Base-by-base conservation (phyloP, 2,888 invertebrate genomes). In the Pogonocherus hispidulus region DNA sequence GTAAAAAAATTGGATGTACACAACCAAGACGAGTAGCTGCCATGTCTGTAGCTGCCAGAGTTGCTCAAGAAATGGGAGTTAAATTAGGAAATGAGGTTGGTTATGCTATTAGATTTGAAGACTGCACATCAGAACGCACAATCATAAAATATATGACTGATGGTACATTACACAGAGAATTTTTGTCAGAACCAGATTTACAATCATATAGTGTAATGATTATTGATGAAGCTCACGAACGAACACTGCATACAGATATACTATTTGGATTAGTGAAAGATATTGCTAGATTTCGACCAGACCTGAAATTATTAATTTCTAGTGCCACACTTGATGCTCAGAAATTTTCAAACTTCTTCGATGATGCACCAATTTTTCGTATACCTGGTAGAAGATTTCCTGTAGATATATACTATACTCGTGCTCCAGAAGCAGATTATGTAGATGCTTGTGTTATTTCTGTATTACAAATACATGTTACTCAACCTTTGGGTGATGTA, bases 121-220 rank as follows among this genome's bases (percentile, higher is more conserved):
- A 99, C 84, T 99, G 99, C 83, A 99, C 99, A 0, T 98, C 98
- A 2, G 98, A 99, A 84, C 89, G 98, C 76, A 99, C 99, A 5
- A 89, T 96, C 18, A 91, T 99, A 55, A 99, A 99, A 86, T 99
- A 99, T 83, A 99, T 99, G 99, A 99, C 99, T 27, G 99, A 99
- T 86, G 99, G 99, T 80, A 99, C 99, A 81, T 86, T 99, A 47
- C 94, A 99, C 74, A 88, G 99, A 80, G 99, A 99, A 87, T 99
- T 99, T 85, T 89, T 99, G 1, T 95, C 96, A 47, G 99, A 99
- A 85, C 99, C 99, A 0, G 98, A 98, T 87, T 87, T 99, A 65
- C 94, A 93, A 46, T 93, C 96, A 1, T 99, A 99, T 86, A 97
- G 96, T 87, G 98, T 98, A 0, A 95, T 99, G 94, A 99, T 99